Evolutionary conservation across 2,797 vertebrate species (phyloP), one percentile per base, ranked within the genome.

Genomic region (Linurgus olivaceus): DNA sequence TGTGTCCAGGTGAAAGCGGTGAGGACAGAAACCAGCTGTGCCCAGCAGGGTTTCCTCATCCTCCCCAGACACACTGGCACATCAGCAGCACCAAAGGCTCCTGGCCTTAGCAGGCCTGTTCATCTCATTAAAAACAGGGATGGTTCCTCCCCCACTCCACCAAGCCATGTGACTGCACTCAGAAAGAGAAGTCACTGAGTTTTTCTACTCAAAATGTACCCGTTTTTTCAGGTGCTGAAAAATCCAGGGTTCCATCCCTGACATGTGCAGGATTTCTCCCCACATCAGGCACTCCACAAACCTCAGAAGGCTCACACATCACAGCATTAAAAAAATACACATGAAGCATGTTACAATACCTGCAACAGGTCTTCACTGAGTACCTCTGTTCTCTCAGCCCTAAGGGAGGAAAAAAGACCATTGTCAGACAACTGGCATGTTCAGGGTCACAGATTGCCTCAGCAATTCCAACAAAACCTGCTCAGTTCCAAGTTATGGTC

Each of bases 301-400:
- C 35, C 42, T 71, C 48, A n/a, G 50, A 67, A 63, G 15, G 59
- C 37, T 82, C 78, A 26, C 55, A 62, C 13, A 10, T 50, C 74
- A 72, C 71, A 44, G 31, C 23, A 37, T 55, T 2, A 23, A 31
- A 25, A 0, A 31, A 45, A 45, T 1, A 25, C 3, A 7, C 2
- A 66, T 16, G 17, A 81, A 50, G 5, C 3, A n/a, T 17, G 26
- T 65, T 58, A 96, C 89, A 37, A 42, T 98, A 99, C 99, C 99
- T 99, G 99, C 86, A 99, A 90, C 84, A 99, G 98, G 98, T 99
- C 99, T 98, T 99, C 99, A 77, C 98, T 99, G 96, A 99, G 99
- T 54, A 99, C 99, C 98, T 99, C 99, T 2, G 99, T 99, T 97
- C 99, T 99, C 98, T 99, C 99, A 33, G 99, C 99, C 98, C 99